These are phyloP conservation scores for Morphnarchus princeps DNA, from an alignment of 2,113 vertebrate genomes.

Conservation along the genomic window DNA sequence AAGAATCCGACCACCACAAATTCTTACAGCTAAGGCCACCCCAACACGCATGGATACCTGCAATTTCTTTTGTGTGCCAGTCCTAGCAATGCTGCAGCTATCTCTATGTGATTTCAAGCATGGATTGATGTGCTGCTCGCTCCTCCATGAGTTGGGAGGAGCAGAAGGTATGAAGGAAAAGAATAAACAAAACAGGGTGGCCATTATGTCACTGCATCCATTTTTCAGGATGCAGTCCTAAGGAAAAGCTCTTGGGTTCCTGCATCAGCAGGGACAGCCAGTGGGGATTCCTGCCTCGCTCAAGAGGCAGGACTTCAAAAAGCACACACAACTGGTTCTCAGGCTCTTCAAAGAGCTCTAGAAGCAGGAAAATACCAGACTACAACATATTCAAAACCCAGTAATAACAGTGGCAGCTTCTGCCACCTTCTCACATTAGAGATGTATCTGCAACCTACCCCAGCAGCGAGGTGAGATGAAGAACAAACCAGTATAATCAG, in stretches of 20 bases:
- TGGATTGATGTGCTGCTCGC: background rate
- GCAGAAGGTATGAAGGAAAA: background rate
- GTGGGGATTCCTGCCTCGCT: background rate
- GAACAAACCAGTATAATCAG: background rate
- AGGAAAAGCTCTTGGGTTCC: background rate
- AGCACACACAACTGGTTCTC: slow-evolving; percentile 16
- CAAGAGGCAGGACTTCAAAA: slow-evolving; percentile 44
- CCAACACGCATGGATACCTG: background rate
- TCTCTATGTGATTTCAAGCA: background rate
- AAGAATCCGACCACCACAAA: background rate
- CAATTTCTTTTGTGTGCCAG: background rate
- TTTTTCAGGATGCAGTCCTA: background rate
- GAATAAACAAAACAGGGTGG: background rate
- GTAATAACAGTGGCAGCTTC: slow-evolving; percentile 15
- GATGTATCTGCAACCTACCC: background rate
- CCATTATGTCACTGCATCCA: background rate
- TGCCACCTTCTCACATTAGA: slow-evolving; percentile 42
- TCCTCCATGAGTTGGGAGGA: background rate
- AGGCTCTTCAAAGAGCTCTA: slow-evolving; percentile 52
- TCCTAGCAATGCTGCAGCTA: background rate
- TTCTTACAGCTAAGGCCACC: background rate
- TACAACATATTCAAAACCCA: slow-evolving; percentile 45
- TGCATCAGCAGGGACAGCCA: background rate
- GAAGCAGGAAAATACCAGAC: slow-evolving; percentile 40
- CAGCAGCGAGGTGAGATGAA: background rate